A percentile compares a stretch with the other conserved stretches of the same genome.
Evolutionary conservation across 2,113 vertebrate genomes (phyloP).

Genomic region (Thryonomys swinderianus): DNA sequence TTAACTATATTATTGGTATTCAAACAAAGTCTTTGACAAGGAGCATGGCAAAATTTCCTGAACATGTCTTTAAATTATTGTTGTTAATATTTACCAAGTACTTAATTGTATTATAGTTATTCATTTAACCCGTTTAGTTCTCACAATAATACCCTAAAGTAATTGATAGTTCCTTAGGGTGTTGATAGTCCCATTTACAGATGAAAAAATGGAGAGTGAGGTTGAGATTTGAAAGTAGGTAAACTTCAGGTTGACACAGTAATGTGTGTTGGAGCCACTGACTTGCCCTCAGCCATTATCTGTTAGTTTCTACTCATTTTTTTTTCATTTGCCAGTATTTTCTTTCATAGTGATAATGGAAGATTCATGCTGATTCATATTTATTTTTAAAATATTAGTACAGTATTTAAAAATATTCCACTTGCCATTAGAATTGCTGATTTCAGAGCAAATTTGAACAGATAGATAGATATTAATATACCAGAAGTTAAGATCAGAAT

Average conservation of each 20-base stretch:
- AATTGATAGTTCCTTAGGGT: not conserved
- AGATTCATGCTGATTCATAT: not conserved
- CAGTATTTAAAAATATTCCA: not conserved
- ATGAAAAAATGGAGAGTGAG: not conserved
- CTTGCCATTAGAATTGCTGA: conserved; percentile 5
- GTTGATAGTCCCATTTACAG: not conserved
- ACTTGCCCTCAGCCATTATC: not conserved
- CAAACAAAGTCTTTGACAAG: conserved; percentile 23
- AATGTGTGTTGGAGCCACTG: not conserved
- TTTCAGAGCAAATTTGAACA: conserved; percentile 46
- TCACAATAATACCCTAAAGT: not conserved
- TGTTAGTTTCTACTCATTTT: not conserved
- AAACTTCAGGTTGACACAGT: not conserved
- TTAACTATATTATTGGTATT: not conserved
- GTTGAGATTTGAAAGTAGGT: not conserved
- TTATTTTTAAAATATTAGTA: not conserved
- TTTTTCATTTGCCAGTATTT: not conserved
- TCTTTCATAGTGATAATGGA: not conserved
- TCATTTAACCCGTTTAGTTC: conserved; percentile 7
- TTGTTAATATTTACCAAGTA: not conserved
- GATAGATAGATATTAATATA: not conserved
- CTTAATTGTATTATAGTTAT: not conserved
- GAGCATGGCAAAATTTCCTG: not conserved
- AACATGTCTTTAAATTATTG: not conserved
- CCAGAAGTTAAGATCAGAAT: not conserved